These are phyloP conservation scores for Anas acuta DNA, from an alignment of 2,797 vertebrate species.

Conservation along the genomic window DNA sequence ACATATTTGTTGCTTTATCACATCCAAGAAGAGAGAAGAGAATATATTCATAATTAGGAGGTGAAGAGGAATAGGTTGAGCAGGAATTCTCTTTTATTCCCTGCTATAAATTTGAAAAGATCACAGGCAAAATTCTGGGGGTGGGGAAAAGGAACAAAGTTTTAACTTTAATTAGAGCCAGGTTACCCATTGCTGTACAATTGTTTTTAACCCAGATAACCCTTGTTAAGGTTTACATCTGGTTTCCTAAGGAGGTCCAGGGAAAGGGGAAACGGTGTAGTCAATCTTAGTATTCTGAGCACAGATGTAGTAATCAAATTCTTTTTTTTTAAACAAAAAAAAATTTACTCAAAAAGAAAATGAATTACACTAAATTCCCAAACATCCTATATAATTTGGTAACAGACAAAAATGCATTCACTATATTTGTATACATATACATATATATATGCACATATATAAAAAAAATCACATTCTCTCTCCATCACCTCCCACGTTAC, in stretches of 20 bases:
- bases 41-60: not conserved
- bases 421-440: too few species aligned
- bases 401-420: not conserved
- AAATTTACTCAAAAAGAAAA: not conserved
- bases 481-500: not conserved
- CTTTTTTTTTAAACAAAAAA: too few species aligned
- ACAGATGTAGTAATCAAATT: not conserved
- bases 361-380: not conserved
- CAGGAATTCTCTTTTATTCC: slow-evolving; percentile 21
- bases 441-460: too few species aligned
- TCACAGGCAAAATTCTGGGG: slow-evolving; percentile 9
- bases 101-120: slow-evolving; percentile 51
- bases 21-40: not conserved
- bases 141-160: slow-evolving; percentile 1
- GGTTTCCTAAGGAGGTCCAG: slow-evolving; percentile 35
- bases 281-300: not conserved
- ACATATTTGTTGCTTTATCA: not conserved
- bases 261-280: not conserved
- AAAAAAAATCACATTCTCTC: not conserved
- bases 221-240: slow-evolving; percentile 55
- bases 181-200: slow-evolving; percentile 9
- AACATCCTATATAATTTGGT: not conserved
- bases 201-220: slow-evolving; percentile 58
- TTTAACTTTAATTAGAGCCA: slow-evolving; percentile 63
- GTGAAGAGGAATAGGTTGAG: not conserved